These are phyloP conservation scores for Drosophila ironensis DNA, from an alignment of 1,140 invertebrate species.

Conservation along the genomic window DNA sequence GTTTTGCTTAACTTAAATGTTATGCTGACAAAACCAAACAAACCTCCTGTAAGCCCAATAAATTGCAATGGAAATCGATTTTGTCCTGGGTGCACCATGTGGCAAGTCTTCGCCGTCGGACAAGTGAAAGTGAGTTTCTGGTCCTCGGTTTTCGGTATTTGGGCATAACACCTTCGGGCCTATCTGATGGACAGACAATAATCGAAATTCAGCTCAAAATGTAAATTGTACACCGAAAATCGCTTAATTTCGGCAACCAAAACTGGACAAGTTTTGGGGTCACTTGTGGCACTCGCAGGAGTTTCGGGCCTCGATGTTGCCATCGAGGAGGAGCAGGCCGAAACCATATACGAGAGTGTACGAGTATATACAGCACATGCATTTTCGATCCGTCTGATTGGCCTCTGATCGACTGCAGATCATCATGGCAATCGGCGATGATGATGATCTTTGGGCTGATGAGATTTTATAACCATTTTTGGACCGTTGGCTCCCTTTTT, in stretches of 20 bases:
- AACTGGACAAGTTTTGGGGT: constrained; percentile 21
- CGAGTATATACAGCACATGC: too few species aligned
- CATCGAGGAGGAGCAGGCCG: neutral
- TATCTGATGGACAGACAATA: constrained; percentile 64
- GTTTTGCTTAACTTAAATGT: too few species aligned
- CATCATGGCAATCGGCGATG: constrained; percentile 16
- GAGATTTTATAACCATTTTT: constrained; percentile 74
- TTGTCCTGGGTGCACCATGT: constrained; percentile 25
- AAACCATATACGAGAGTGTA: too few species aligned
- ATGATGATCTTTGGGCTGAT: constrained; percentile 57
- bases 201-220: constrained; percentile 63
- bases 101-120: constrained; percentile 20
- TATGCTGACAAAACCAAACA: too few species aligned
- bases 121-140: constrained; percentile 62
- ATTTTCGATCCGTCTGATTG: constrained; percentile 17
- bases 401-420: constrained; percentile 62
- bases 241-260: constrained; percentile 57
- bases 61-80: too few species aligned
- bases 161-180: constrained; percentile 49
- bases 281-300: too few species aligned
- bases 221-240: constrained; percentile 71
- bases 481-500: constrained; percentile 58
- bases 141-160: constrained; percentile 25
- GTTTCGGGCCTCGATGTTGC: too few species aligned
- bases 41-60: too few species aligned